Base-by-base conservation (phyloP, 35 echinoderm and acorn worm species). In the Patiria miniata region DNA sequence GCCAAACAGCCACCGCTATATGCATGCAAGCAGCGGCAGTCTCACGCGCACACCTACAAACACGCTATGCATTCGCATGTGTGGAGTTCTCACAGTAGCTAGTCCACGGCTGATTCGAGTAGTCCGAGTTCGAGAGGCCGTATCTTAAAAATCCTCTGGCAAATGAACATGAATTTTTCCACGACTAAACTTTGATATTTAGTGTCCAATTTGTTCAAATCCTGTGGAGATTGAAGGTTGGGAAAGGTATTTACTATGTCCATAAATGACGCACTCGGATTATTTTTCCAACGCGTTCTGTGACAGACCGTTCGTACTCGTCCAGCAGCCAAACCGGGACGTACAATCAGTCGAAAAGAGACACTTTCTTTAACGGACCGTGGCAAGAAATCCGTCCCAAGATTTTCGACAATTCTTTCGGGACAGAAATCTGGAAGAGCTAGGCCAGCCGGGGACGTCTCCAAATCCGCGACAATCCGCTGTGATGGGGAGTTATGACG, bases 231-330 rank as follows among this genome's bases (percentile, higher is more conserved):
- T 73, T 73, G 26, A 73, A 34, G 2, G 3, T 34, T 14, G 2
- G 21, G 34, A 73, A 73, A 73, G 65, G 65, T 73, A 14, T 73
- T 73, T 12, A 6, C 65, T 34, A 23, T 73, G 65, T 73, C 65
- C 65, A 32, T 73, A 73, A 73, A 73, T 73, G 65, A 73, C 65
- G 65, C 65, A 73, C 65, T 73, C 65, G 26, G 65, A 73, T 73
- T 12, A 7, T 26, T 73, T 73, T 73, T 73, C 9, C 14, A 34
- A 23, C 65, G 65, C 34, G 65, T 73, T 12, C 42, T 47, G 65
- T 30, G 23, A 73, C 2, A 34, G 8, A 73, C 26, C 29, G 34
- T 32, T 73, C 65, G 26, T 34, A 18, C 34, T 73, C 65, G 26
- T 34, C 65, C 34, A 32, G 34, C 65, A 73, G 65, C 34, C 29